phyloP scores from a whole-genome alignment of 2,797 vertebrate species.

The Leuciscus waleckii region DNA sequence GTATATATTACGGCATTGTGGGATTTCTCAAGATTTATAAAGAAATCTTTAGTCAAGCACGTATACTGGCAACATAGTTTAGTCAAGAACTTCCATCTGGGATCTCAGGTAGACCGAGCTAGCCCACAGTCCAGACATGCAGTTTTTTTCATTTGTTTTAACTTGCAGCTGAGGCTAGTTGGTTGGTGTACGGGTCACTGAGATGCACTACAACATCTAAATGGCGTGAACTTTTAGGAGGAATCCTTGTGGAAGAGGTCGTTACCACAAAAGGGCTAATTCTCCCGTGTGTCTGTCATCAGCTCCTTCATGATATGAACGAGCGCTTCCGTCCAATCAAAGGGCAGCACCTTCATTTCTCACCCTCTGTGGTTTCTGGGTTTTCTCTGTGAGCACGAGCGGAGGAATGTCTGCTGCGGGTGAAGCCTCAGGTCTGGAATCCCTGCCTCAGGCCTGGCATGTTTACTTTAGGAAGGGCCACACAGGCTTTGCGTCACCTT shows the following conservation, averaged over 20 bases:
- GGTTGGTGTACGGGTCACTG: background rate
- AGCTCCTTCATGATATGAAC: background rate
- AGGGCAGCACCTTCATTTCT: background rate
- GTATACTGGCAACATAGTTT: background rate
- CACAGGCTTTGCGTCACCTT: constrained; percentile 50
- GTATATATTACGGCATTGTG: background rate
- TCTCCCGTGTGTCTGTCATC: background rate
- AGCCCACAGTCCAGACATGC: background rate
- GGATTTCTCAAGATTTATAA: background rate
- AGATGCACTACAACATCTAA: background rate
- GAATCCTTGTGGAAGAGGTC: background rate
- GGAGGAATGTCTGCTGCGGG: constrained; percentile 28
- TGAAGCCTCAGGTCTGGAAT: constrained; percentile 24
- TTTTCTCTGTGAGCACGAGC: background rate
- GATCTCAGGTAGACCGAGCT: background rate
- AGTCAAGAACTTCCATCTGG: background rate
- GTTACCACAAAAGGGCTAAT: background rate
- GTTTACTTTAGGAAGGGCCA: constrained; percentile 29
- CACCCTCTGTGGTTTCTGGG: background rate
- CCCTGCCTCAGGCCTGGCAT: background rate
- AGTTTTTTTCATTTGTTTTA: background rate
- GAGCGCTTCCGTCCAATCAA: background rate
- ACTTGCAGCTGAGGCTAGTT: background rate
- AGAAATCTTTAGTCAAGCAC: background rate
- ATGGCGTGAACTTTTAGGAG: background rate